Base-by-base conservation (phyloP, 2,113 vertebrate genomes). In the Siniperca knerii region DNA sequence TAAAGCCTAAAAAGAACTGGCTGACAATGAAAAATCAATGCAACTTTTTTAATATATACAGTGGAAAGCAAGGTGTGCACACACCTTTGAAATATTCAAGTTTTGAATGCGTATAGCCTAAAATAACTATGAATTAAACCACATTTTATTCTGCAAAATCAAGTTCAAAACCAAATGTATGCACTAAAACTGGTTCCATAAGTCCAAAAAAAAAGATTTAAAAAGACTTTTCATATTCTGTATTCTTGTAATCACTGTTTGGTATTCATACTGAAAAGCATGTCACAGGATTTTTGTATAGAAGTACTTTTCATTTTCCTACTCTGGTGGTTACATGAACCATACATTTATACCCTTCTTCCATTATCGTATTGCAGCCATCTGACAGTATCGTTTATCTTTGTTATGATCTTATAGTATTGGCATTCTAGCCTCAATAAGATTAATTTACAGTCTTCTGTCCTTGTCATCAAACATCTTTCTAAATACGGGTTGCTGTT, bases 401-500 rank as follows among this genome's bases (percentile, higher is more conserved):
- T 42, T 25, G 46, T 66, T 60, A 2, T 76, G 42, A 77, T 61
- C 40, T 84, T 48, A 62, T 7, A 35, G 12, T n/a, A 2, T 15
- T 76, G 67, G 44, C 55, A 61, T 64, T 83, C 37, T 12, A 1
- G 48, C 46, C 57, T 57, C 9, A 80, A 81, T 37, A 61, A 9
- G 25, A 58, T 60, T 9, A 8, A 64, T 71, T 52, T 15, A 44
- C 48, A 29, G 37, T 76, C 65, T 62, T 81, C 74, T 40, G 48
- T 76, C 54, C 46, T 64, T 46, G 46, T 90, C 75, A 60, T 80
- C 69, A 72, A 82, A 73, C 62, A 62, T 82, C 58, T 61, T 52
- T 75, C 6, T 77, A 71, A 90, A 82, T 77, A 69, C 20, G 12
- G 33, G 81, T 76, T 86, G 57, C 50, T 5, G 20, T 79, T 87